Conservation (phyloP, 2,113 vertebrate species). For the Rhinoderma darwinii region DNA sequence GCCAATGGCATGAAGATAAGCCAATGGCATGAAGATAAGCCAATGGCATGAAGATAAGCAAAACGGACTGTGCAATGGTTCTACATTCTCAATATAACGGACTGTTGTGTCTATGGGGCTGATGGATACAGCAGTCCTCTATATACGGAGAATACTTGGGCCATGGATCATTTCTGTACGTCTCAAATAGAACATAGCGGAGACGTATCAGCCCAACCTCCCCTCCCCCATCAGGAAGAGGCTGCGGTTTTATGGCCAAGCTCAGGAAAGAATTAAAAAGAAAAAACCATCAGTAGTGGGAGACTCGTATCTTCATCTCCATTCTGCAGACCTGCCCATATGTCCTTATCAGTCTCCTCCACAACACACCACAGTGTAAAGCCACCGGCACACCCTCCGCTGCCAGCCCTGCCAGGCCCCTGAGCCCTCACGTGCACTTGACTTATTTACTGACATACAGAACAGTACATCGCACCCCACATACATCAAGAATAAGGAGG, state of each 20-base stretch:
- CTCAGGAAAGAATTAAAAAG: background rate
- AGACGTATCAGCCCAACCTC: background rate
- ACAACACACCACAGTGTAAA: background rate
- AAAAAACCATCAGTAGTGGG: background rate
- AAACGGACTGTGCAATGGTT: too few species aligned
- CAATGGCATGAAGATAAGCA: too few species aligned
- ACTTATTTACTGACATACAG: background rate
- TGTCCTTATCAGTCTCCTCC: constrained; percentile 30
- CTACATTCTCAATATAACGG: too few species aligned
- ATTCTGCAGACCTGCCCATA: constrained; percentile 20
- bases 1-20: too few species aligned
- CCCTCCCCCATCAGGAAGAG: background rate
- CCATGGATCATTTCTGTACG: background rate
- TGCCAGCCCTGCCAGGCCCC: background rate
- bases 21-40: too few species aligned
- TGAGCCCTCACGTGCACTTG: background rate
- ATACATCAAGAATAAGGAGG: too few species aligned
- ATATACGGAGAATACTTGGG: background rate
- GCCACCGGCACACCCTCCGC: constrained; percentile 33
- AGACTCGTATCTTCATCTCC: constrained; percentile 29
- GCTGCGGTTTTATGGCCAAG: background rate
- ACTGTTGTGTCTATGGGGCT: too few species aligned
- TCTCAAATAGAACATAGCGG: background rate
- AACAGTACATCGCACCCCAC: background rate
- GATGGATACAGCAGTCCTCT: too few species aligned